phyloP scores from a whole-genome alignment of 1,140 invertebrate genomes.

The Drosophila albomicans region DNA sequence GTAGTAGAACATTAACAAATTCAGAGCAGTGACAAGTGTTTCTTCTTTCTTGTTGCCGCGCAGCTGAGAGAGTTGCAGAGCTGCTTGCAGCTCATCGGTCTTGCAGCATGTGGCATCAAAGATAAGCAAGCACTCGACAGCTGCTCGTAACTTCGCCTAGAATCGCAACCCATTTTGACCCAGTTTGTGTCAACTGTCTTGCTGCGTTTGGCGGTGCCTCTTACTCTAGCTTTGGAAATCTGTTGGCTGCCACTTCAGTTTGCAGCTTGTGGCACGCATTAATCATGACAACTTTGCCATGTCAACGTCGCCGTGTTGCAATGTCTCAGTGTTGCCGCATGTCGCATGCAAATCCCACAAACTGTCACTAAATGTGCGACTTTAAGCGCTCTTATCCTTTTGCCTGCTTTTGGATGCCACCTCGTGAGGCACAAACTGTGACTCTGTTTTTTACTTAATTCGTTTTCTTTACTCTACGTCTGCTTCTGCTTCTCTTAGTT shows the following conservation, averaged over 20 bases:
- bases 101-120: constrained; percentile 8
- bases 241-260: constrained; percentile 44
- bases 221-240: constrained; percentile 21
- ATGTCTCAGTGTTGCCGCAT: constrained; percentile 5
- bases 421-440: constrained; percentile 27
- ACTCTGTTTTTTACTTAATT: constrained; percentile 27
- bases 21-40: not conserved
- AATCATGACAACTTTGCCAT: constrained; percentile 79
- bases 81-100: not conserved
- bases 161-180: constrained; percentile 29
- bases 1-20: not conserved
- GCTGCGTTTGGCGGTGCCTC: not conserved
- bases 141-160: constrained; percentile 12
- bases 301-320: constrained; percentile 59
- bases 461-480: constrained; percentile 19
- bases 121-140: constrained; percentile 8
- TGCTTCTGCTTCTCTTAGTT: constrained; percentile 8
- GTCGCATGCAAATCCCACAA: constrained; percentile 75
- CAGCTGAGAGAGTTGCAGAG: not conserved
- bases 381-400: constrained; percentile 80
- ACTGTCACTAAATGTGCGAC: constrained; percentile 82
- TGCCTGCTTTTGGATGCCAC: constrained; percentile 25
- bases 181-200: constrained; percentile 13
- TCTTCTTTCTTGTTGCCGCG: not conserved
- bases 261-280: constrained; percentile 66